Evolutionary conservation across 2,113 vertebrate genomes (phyloP).

Genomic region (Menura novaehollandiae): DNA sequence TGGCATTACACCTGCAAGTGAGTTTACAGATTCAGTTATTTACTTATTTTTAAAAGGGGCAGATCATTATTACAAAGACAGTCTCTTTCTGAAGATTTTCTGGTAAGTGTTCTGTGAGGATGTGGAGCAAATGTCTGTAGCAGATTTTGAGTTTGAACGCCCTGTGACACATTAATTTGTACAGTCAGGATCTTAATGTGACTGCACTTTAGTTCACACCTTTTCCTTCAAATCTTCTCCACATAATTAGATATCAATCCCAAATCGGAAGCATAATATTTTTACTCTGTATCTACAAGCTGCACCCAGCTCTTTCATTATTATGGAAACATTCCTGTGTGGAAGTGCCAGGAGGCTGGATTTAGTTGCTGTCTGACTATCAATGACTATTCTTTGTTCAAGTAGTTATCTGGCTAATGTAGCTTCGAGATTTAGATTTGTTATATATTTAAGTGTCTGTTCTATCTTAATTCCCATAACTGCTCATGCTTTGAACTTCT

Average conservation of each 20-base stretch:
- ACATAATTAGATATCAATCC: not conserved
- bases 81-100: not conserved
- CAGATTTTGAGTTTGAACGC: not conserved
- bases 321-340: not conserved
- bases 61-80: not conserved
- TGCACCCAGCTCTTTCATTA: not conserved
- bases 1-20: not conserved
- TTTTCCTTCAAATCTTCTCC: not conserved
- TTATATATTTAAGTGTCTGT: not conserved
- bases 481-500: not conserved
- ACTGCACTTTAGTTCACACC: not conserved
- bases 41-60: not conserved
- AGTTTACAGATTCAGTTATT: not conserved
- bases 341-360: not conserved
- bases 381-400: not conserved
- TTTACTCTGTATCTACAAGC: constrained; percentile 13
- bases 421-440: constrained; percentile 11
- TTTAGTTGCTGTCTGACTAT: not conserved
- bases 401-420: constrained; percentile 13
- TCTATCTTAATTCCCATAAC: not conserved
- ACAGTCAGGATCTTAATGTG: not conserved
- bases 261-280: constrained; percentile 35
- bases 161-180: not conserved
- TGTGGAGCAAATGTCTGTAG: not conserved
- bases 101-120: rapidly evolving